Evolutionary conservation across 2,113 vertebrate genomes (phyloP), one percentile per base, ranked within the genome.

Genomic region (Ornithorhynchus anatinus): DNA sequence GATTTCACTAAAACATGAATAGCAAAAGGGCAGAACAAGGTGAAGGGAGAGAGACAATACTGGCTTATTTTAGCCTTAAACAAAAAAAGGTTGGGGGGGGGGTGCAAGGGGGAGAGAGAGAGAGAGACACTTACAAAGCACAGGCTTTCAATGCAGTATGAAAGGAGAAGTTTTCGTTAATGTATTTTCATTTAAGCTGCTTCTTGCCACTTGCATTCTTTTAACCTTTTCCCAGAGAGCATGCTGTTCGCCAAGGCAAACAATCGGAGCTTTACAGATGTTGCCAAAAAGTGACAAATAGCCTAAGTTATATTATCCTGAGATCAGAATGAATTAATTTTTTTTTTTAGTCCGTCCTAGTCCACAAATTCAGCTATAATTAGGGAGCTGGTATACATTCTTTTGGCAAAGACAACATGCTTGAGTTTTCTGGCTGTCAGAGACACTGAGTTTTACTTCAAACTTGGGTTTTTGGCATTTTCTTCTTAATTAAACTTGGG

Each of bases 21-120:
- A 85, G 81, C 59, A 68, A 91, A 92, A 92, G 90, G 91, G 86
- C 88, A 92, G 75, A 88, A 68, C 84, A 92, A 92, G 90, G 89
- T 92, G 92, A 91, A 88, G 88, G 75, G 67, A 87, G 60, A n/a
- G n/a, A 83, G 31, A 43, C 66, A 69, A 7, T 54, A 60, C 61
- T 85, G 68, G 61, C 70, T 90, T 77, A 86, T 77, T 84, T 76
- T 75, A 86, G 79, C 77, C 88, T 81, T 84, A 86, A 89, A 79
- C 43, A 54, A 69, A 52, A 54, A 69, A 81, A 23, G 14, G 62
- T 77, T 70, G 66, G 70, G 76, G 35, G 71, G n/a, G n/a, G n/a
- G n/a, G n/a, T n/a, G n/a, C 42, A 58, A 42, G 57, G 39, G 35
- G 53, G 40, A 59, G 40, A 84, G n/a, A 58, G 50, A 84, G n/a